phyloP scores from a whole-genome alignment of 2,113 vertebrate species.

The Myiagra hebetior region DNA sequence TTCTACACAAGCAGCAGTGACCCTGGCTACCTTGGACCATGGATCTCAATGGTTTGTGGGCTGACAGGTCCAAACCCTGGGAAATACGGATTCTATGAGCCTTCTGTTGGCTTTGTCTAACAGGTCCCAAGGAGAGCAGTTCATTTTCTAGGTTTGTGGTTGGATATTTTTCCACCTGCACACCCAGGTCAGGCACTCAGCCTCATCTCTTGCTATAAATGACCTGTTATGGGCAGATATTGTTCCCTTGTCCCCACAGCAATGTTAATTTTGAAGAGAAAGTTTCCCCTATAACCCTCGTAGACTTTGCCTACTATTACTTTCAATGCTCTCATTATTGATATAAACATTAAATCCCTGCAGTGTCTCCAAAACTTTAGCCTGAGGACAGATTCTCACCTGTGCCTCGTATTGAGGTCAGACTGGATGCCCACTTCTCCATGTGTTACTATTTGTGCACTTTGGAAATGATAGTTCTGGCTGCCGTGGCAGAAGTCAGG shows the following conservation, averaged over 20 bases:
- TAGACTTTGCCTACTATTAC: not conserved
- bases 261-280: not conserved
- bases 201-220: not conserved
- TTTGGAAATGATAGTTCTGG: rapidly evolving
- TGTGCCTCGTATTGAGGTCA: not conserved
- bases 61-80: not conserved
- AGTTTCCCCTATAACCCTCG: not conserved
- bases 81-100: not conserved
- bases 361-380: not conserved
- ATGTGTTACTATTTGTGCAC: too few species aligned
- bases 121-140: not conserved
- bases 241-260: not conserved
- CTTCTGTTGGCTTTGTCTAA: not conserved
- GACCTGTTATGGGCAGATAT: not conserved
- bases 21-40: not conserved
- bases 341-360: not conserved
- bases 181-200: too few species aligned
- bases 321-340: not conserved
- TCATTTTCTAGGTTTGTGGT: not conserved
- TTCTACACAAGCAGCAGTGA: not conserved
- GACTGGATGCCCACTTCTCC: not conserved
- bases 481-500: not conserved
- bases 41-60: not conserved
- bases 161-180: not conserved
- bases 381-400: not conserved